These are phyloP conservation scores for Caenorhabditis sp. DNA, from an alignment of 2,888 invertebrate genomes.

Conservation along the genomic window DNA sequence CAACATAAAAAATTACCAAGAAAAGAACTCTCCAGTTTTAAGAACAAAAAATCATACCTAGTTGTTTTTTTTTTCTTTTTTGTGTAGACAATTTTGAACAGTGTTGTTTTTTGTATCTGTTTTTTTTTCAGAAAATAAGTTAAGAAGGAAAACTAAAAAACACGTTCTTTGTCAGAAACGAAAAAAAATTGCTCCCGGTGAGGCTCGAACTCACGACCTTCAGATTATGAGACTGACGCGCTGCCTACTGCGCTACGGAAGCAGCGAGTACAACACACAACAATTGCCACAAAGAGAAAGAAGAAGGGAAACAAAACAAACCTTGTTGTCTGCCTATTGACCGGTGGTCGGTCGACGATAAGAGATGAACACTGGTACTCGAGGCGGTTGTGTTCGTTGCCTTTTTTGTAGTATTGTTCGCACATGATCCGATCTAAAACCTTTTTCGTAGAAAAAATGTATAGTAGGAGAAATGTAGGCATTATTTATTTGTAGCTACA, in stretches of 20 bases:
- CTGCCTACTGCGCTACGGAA: conserved; percentile 80
- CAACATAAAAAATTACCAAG: too few relatives aligned
- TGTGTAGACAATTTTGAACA: too few relatives aligned
- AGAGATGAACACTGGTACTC: neutral
- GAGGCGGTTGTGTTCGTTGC: neutral
- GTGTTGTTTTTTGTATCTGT: too few relatives aligned
- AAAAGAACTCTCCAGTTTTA: too few relatives aligned
- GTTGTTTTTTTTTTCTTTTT: too few relatives aligned
- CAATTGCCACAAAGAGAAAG: neutral
- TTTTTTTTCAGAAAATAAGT: too few relatives aligned
- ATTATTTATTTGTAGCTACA: too few relatives aligned
- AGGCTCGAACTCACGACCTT: conserved; percentile 95
- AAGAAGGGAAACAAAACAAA: neutral
- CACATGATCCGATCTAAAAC: conserved; percentile 25
- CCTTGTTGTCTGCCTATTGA: neutral
- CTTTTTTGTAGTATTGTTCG: conserved; percentile 11
- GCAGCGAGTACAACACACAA: conserved; percentile 8
- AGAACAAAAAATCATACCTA: too few relatives aligned
- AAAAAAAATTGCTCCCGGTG: conserved; percentile 74
- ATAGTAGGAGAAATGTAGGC: neutral
- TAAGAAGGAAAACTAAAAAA: neutral
- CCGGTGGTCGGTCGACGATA: conserved; percentile 35
- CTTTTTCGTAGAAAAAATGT: neutral
- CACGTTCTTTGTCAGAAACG: neutral
- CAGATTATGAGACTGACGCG: conserved; percentile 90